Evolutionary conservation across 2,797 vertebrate genomes (phyloP), one percentile per base, ranked within the genome.

Genomic region (Phyllotis vaccarum): DNA sequence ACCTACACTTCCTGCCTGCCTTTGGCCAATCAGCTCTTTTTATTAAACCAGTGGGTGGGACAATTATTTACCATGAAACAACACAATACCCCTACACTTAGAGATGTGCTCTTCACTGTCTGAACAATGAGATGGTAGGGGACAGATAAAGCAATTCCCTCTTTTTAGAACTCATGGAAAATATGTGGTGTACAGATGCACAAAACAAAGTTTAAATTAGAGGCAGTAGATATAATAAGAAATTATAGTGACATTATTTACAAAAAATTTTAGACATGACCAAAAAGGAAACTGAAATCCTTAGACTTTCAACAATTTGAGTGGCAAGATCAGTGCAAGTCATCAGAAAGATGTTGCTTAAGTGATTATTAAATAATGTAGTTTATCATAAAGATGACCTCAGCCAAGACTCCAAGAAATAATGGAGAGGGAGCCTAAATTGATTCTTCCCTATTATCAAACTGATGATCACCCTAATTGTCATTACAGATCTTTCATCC

Each of bases 281-380:
- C 62, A 87, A 14, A 91, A 94, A 86, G 68, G 85, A 22, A 6
- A 34, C 37, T 66, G 19, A 43, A 88, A 70, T 93, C 34, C 40
- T 90, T 74, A 90, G 12, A 82, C 37, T 80, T 90, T 27, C 49
- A 92, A 88, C 19, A 64, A 93, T 92, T 64, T 89, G 43, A 93
- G 22, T 40, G 93, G 52, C 86, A 76, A 94, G 49, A 92, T 80
- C 66, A 94, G 91, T 94, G 21, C 1, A 10, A 96, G 24, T 78
- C 64, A 62, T 93, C n/a, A 86, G 81, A 94, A 96, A 95, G 46
- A 88, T 66, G 54, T 9, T 91, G 86, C 22, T 72, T 68, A 70
- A 62, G 21, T 91, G 19, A 21, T 93, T 40, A 58, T 46, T 78
- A 49, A 90, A 40, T 7, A 46, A 56, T 17, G 56, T 16, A 21